Evolutionary conservation across 2,797 vertebrate species (phyloP), one percentile per base, ranked within the genome.

Genomic region (Alexandromys oeconomus): DNA sequence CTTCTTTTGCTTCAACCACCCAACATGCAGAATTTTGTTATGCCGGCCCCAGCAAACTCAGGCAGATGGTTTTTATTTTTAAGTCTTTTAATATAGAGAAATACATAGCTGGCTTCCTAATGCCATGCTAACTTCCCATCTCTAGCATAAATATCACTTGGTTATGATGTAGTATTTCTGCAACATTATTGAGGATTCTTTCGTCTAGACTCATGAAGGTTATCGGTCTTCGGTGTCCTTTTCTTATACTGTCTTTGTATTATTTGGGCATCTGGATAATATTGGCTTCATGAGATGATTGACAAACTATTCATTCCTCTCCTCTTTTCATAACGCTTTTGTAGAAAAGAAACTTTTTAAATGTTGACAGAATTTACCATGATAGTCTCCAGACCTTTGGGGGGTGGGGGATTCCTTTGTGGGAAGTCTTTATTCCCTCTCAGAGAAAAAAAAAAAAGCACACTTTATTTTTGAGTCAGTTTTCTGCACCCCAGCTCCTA

Each of bases 1-100:
- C 37, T 87, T 82, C 27, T 71, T 29, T 51, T 69, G 27, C 61
- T 84, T 12, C 84, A 88, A 34, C 43, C 80, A 54, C 40, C 61
- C 54, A 63, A 6, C 34, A 46, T 54, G 29, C 59, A 31, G 31
- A 48, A 89, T 31, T 78, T 54, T 79, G 43, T 73, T 57, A 86
- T 31, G 73, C 65, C 1, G 5, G 51, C 46, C 81, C 25, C 29
- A 95, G 74, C 43, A 90, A 57, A 87, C 17, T 80, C 65, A 80
- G 51, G 31, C 54, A 92, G 69, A 29, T 85, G 21, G 46, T 51
- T 79, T 84, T 82, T 91, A 65, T 88, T 89, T 93, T 69, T 91
- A 80, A 85, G 40, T 34, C 34, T 96, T 73, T 89, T 82, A 82
- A 82, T 78, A 74, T 7, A 29, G 61, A 79, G 27, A 91, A 46